Percentiles rank a stretch among this genome's conserved stretches.
phyloP scores from a whole-genome alignment of 2,797 vertebrate species.

The Macroramphosus scolopax region DNA sequence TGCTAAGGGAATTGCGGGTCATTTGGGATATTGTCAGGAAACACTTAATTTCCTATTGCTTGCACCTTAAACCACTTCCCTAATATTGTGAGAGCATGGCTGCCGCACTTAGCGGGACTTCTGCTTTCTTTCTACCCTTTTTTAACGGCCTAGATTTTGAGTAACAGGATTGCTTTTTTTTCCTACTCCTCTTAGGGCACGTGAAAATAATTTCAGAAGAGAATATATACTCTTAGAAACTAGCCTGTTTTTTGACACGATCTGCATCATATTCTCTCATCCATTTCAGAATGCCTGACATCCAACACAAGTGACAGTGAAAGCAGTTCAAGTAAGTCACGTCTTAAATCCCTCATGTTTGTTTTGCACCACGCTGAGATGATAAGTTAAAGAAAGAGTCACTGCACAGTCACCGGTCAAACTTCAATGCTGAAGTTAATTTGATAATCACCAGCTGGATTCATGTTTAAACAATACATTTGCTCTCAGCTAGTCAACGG shows the following conservation, averaged over 20 bases:
- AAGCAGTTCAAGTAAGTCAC: slow-evolving; percentile 98
- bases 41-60: slow-evolving; percentile 77
- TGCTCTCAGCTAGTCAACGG: no score
- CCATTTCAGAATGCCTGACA: slow-evolving; percentile 90
- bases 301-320: slow-evolving; percentile 99
- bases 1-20: slow-evolving; percentile 56
- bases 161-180: slow-evolving; percentile 20
- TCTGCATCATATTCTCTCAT: slow-evolving; percentile 39
- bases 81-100: slow-evolving; percentile 56
- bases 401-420: no score
- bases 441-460: no score
- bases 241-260: slow-evolving; percentile 6
- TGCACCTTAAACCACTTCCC: slow-evolving; percentile 69
- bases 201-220: slow-evolving; percentile 35
- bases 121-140: slow-evolving; percentile 51
- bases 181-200: slow-evolving; percentile 14
- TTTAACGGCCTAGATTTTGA: slow-evolving; percentile 17
- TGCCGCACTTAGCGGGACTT: slow-evolving; percentile 44
- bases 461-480: no score
- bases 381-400: no score
- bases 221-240: slow-evolving; percentile 10
- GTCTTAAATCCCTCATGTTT: slow-evolving; percentile 33
- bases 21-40: slow-evolving; percentile 70
- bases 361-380: slow-evolving; percentile 20
- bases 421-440: no score